Conservation (phyloP, 2,113 vertebrate genomes). For the Tragulus kanchil region DNA sequence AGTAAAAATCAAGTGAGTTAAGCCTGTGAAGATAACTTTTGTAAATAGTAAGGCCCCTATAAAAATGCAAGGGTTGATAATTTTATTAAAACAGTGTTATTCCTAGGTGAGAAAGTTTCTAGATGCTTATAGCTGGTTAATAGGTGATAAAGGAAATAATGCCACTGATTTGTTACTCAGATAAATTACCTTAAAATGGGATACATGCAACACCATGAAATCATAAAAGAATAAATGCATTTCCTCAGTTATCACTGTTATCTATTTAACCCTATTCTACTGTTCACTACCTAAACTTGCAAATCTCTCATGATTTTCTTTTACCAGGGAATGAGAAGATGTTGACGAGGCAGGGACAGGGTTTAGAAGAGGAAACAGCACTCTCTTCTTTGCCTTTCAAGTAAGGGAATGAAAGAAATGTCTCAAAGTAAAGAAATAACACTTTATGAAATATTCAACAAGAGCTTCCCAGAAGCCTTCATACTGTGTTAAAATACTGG, state of each 20-base stretch:
- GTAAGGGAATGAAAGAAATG: background rate
- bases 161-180: conserved; percentile 74
- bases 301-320: conserved; percentile 37
- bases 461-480: background rate
- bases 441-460: conserved; percentile 41
- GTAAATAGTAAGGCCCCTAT: background rate
- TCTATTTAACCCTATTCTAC: conserved; percentile 65
- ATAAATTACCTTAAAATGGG: conserved; percentile 74
- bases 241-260: conserved; percentile 13
- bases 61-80: background rate
- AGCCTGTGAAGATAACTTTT: background rate
- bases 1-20: background rate
- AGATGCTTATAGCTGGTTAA: background rate
- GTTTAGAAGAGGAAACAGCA: background rate
- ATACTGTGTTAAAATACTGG: conserved; percentile 25
- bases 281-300: conserved; percentile 67
- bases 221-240: background rate
- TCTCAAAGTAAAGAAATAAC: background rate
- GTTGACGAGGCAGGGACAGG: background rate
- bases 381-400: background rate
- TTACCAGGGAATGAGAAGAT: conserved; percentile 25
- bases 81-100: background rate
- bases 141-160: conserved; percentile 66
- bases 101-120: conserved; percentile 20
- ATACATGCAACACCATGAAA: background rate